Evolutionary conservation across 2,888 invertebrate species (phyloP), one percentile per base, ranked within the genome.

Genomic region (Chelonus formosanus): DNA sequence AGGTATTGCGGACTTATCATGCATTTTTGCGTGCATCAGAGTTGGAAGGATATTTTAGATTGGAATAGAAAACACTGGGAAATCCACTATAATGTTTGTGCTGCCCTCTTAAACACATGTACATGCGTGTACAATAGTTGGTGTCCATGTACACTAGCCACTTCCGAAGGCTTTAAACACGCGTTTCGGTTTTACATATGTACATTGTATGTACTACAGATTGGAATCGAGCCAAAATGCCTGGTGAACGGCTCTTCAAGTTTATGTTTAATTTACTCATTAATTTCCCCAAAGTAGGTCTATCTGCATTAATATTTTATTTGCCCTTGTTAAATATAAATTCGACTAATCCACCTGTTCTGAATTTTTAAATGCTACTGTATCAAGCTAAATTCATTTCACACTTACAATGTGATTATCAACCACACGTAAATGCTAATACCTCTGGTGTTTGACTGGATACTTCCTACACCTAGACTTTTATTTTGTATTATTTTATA

Each of bases 131-230:
- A 61, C 53, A 61, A 60, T 60, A 31, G 53, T 34, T 32, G 43
- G 53, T 61, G 52, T 45, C 35, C 59, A 59, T 61, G 61, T 61
- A 53, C 53, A 53, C 44, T 43, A 40, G 61, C 61, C 61, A 61
- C 61, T 61, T 61, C 52, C 53, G 34, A 34, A 32, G 35, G 34
- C 53, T 61, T 61, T 52, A 8, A 52, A 53, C 53, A 61, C 53
- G 53, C 53, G 47, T 61, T 35, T 50, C 40, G 52, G 36, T 34
- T 35, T 10, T 52, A 43, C 48, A 40, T 6, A 40, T 40, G 40
- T 40, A 40, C 6, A 5, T 4, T 40, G 6, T 40, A 5, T 6
- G 40, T 40, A 40, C 4, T 36, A 43, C n/a, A 57, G 44, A 44
- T 53, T 61, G 61, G 61, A 61, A 61, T 10, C 20, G 8, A 34